These are phyloP conservation scores for Alexandromys oeconomus DNA, from an alignment of 2,797 vertebrate species.

Conservation along the genomic window DNA sequence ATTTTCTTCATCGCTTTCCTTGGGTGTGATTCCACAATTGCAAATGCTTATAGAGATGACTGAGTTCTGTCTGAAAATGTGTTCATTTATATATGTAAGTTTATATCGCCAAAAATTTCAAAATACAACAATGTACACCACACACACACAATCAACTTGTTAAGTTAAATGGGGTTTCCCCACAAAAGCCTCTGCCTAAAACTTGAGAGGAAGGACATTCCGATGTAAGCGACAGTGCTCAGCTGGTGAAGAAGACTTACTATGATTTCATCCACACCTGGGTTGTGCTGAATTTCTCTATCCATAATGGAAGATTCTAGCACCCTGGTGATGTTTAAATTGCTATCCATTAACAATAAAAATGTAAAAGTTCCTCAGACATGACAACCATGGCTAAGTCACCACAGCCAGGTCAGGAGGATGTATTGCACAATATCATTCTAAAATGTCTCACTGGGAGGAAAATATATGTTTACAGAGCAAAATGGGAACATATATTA, in stretches of 20 bases:
- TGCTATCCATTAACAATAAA: not conserved
- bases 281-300: not conserved
- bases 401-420: not conserved
- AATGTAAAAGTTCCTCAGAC: not conserved
- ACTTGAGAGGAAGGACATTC: not conserved
- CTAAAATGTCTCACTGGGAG: not conserved
- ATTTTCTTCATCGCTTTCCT: not conserved
- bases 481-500: not conserved
- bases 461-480: not conserved
- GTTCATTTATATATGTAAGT: not conserved
- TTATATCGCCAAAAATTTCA: not conserved
- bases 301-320: too few relatives aligned
- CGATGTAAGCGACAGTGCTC: not conserved
- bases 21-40: too few relatives aligned
- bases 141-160: not conserved
- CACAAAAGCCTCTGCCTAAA: not conserved
- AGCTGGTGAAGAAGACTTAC: not conserved
- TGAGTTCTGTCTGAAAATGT: not conserved
- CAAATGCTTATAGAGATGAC: not conserved
- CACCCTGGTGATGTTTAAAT: not conserved
- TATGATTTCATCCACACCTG: too few relatives aligned
- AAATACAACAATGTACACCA: not conserved
- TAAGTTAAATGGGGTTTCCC: not conserved
- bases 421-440: not conserved
- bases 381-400: not conserved